phyloP scores from a whole-genome alignment of 2,888 invertebrate genomes.

The Caenorhabditis uteleia region DNA sequence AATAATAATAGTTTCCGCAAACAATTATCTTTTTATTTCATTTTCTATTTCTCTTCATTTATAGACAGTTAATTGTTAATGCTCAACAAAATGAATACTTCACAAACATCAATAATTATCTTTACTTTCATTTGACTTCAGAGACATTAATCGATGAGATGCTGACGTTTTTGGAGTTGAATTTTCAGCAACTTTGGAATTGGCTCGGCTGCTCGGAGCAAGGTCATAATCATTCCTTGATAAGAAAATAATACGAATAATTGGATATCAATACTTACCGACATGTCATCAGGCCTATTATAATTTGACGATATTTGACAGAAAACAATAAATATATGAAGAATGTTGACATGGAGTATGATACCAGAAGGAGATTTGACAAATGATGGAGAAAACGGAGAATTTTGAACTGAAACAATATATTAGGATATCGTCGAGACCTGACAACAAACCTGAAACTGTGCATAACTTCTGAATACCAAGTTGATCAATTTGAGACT shows the following conservation, averaged over 20 bases:
- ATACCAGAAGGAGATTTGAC: conserved; percentile 25
- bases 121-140: no score
- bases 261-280: conserved; percentile 16
- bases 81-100: no score
- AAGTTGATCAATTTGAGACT: conserved; percentile 28
- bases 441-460: conserved; percentile 12
- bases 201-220: no score
- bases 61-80: no score
- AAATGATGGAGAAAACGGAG: conserved; percentile 26
- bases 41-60: no score
- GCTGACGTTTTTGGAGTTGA: no score
- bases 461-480: conserved; percentile 23
- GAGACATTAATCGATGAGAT: no score
- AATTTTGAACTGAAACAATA: conserved; percentile 17
- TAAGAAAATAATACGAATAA: conserved; percentile 3
- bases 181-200: no score
- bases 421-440: background rate
- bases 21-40: no score
- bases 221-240: no score
- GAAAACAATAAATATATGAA: conserved; percentile 36
- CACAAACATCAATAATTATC: no score
- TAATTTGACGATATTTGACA: conserved; percentile 27
- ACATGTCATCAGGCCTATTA: conserved; percentile 19
- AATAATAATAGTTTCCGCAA: no score
- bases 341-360: conserved; percentile 25